These are phyloP conservation scores for Psococerastis gibbosa DNA, from an alignment of 2,888 invertebrate species.

Conservation along the genomic window DNA sequence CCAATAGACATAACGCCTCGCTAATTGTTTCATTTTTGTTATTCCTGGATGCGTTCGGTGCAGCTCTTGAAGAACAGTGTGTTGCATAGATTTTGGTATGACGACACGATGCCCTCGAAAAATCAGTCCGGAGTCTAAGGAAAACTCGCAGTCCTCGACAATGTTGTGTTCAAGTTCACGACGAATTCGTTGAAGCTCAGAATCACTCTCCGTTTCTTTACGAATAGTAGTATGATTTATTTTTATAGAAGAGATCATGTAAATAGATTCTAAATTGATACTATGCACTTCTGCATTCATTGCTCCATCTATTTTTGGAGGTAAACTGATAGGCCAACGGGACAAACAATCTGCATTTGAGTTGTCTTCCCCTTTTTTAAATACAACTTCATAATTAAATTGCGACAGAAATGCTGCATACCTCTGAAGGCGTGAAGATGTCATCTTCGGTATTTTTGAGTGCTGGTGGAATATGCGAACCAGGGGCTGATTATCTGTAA, in stretches of 20 bases:
- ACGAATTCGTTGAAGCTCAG: background rate
- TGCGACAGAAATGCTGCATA: conserved; percentile 14
- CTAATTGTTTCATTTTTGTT: conserved; percentile 19
- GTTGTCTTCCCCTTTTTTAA: too few relatives aligned
- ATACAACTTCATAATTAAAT: conserved; percentile 15
- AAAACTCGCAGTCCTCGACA: background rate
- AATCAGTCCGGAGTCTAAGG: conserved; percentile 1
- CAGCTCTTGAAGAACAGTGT: conserved; percentile 17
- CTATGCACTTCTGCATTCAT: background rate
- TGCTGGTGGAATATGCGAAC: conserved; percentile 1
- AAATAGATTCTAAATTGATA: background rate
- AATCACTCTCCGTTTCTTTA: background rate
- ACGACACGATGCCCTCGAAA: conserved; percentile 14
- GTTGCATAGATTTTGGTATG: conserved; percentile 13
- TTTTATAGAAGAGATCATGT: background rate
- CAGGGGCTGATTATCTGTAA: conserved; percentile 1
- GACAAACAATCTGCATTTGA: conserved; percentile 15
- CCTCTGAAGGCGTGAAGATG: conserved; percentile 12
- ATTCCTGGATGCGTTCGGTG: conserved; percentile 19
- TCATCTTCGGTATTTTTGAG: background rate
- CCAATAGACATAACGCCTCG: conserved; percentile 20
- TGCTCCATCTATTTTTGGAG: background rate
- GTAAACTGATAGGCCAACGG: conserved; percentile 2
- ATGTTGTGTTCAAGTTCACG: background rate
- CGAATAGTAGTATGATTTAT: too few relatives aligned